These are phyloP conservation scores for Oreochromis aureus DNA, from an alignment of 2,113 vertebrate genomes.

Conservation along the genomic window DNA sequence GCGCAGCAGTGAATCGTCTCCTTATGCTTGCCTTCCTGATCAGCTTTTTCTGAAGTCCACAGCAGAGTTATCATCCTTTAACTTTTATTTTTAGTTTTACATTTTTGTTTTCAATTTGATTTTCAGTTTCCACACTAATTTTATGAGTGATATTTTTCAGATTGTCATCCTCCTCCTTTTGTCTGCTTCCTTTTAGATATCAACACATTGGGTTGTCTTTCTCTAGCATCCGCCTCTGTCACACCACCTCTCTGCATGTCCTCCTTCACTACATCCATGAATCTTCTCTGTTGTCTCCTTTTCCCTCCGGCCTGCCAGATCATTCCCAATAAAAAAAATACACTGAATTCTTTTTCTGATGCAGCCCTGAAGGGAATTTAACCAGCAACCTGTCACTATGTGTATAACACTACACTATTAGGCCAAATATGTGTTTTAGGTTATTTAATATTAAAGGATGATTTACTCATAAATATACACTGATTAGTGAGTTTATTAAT, in stretches of 20 bases:
- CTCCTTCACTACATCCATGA: no score
- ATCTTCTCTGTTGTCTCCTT: no score
- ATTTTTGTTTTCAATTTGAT: neutral
- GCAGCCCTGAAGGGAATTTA: no score
- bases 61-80: neutral
- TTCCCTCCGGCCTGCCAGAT: no score
- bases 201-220: neutral
- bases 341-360: no score
- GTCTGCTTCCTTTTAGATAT: neutral
- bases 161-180: neutral
- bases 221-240: no score
- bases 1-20: neutral
- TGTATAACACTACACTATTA: fast-evolving
- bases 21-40: neutral
- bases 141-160: neutral
- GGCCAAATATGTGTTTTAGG: neutral
- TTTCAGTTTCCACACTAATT: neutral
- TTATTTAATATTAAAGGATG: neutral
- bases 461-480: neutral
- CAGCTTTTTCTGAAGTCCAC: neutral
- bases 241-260: no score
- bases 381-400: neutral
- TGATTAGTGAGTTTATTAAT: fast-evolving
- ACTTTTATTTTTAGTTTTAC: neutral
- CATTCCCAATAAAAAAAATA: no score